Base-by-base conservation (phyloP, 2,113 vertebrate species). In the Cryptotis parvus region DNA sequence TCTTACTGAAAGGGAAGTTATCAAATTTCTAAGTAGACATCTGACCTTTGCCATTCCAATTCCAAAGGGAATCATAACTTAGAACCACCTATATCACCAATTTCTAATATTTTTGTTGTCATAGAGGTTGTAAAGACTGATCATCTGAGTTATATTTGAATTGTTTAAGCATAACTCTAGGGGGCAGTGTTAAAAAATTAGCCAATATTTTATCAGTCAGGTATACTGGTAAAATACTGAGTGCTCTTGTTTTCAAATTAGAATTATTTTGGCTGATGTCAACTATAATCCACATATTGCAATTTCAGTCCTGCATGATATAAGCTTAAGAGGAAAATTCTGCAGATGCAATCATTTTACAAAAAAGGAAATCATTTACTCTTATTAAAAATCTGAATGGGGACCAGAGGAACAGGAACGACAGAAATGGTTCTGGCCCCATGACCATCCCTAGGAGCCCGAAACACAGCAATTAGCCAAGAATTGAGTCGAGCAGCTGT, bases 321-420 rank as follows among this genome's bases (percentile, higher is more conserved):
- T 39, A 91, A 63, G 33, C n/a, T 79, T 31, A 77, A 58, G 27
- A 79, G 82, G 33, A 79, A 83, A 72, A 11, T 85, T 91, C 52
- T 83, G 31, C 58, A 88, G n/a, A 39, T 83, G 39, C 11, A 84
- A 8, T 75, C 37, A 75, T 80, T 91, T 84, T 76, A 84, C 0
- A 0, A 22, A 0, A 22, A 66, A 18, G 41, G 20, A 87, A 72
- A n/a, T 31, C 10, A 26, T 81, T 94, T 80, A 9, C n/a, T 89
- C 69, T 84, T 87, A 89, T 87, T 93, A 66, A 89, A 91, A 29
- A 37, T 78, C 69, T 87, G 68, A 80, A 26, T 77, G 27, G 65
- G 66, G 11, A 24, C 77, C 69, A 4, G 6, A 70, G 72, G 35
- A 68, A 93, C 43, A 76, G 84, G 84, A 93, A 93, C 6, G n/a